Evolutionary conservation across 2,113 vertebrate species (phyloP).

Genomic region (Lasiurus cinereus): DNA sequence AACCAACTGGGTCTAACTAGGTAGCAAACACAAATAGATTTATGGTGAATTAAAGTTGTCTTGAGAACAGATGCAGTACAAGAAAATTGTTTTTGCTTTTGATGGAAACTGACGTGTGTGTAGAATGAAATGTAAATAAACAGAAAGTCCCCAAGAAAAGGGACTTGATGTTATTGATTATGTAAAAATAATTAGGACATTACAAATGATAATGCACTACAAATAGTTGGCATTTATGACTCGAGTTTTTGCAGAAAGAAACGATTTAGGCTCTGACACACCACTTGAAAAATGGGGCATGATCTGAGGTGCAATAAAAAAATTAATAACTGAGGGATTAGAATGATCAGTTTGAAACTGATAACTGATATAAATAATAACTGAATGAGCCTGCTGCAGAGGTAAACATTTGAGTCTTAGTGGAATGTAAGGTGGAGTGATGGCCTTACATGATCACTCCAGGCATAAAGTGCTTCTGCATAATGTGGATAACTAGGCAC

Average conservation of each 20-base stretch:
- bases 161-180: constrained; percentile 90
- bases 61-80: constrained; percentile 84
- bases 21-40: constrained; percentile 74
- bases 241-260: constrained; percentile 19
- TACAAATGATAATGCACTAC: constrained; percentile 87
- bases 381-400: constrained; percentile 71
- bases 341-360: constrained; percentile 61
- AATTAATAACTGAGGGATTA: constrained; percentile 56
- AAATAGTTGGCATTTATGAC: constrained; percentile 69
- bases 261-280: constrained; percentile 46
- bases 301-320: not conserved
- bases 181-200: constrained; percentile 87
- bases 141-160: constrained; percentile 86
- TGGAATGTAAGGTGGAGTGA: constrained; percentile 49
- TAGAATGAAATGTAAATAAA: constrained; percentile 90
- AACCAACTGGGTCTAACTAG: constrained; percentile 62
- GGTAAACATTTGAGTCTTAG: constrained; percentile 70
- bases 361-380: constrained; percentile 81
- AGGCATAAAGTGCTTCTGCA: constrained; percentile 57
- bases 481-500: constrained; percentile 41
- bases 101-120: constrained; percentile 87
- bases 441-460: constrained; percentile 44
- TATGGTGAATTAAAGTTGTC: constrained; percentile 86
- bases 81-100: constrained; percentile 88
- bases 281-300: not conserved